Conservation (phyloP, 2,113 vertebrate species). For the Plecturocebus donacophilus region DNA sequence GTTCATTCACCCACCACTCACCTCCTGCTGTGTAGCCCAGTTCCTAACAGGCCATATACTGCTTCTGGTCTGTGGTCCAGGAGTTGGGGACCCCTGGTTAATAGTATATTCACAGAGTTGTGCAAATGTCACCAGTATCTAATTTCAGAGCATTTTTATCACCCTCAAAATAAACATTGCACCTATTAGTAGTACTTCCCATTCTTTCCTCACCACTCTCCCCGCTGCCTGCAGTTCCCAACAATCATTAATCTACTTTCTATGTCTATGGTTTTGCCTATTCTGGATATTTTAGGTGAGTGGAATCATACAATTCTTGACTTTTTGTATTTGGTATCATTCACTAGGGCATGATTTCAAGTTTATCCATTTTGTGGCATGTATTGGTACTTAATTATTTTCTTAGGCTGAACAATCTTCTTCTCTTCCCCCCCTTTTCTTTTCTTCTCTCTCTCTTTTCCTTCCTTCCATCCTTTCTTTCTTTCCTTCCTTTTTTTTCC, state of each 20-base stretch:
- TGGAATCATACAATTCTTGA: neutral
- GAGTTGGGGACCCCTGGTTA: no score
- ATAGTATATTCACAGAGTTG: neutral
- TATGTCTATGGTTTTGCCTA: neutral
- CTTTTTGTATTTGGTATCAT: neutral
- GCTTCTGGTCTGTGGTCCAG: no score
- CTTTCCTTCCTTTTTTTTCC: no score
- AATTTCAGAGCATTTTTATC: neutral
- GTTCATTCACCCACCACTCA: no score
- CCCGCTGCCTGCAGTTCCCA: neutral
- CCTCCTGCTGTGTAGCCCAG: no score
- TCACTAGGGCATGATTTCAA: neutral
- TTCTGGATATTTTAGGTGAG: neutral
- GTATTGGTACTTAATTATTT: neutral
- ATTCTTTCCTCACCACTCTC: neutral
- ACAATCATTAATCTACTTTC: neutral
- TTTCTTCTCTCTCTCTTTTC: no score
- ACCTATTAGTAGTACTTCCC: neutral
- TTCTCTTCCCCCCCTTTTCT: no score
- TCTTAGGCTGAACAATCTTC: neutral
- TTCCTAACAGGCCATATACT: no score
- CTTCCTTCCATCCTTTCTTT: no score
- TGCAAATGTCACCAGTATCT: neutral
- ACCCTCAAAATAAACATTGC: neutral
- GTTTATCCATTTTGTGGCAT: neutral